A percentile compares a stretch with the other conserved stretches of the same genome.
These are phyloP conservation scores for Trichechus manatus DNA, from an alignment of 2,113 vertebrate species.

Conservation along the genomic window DNA sequence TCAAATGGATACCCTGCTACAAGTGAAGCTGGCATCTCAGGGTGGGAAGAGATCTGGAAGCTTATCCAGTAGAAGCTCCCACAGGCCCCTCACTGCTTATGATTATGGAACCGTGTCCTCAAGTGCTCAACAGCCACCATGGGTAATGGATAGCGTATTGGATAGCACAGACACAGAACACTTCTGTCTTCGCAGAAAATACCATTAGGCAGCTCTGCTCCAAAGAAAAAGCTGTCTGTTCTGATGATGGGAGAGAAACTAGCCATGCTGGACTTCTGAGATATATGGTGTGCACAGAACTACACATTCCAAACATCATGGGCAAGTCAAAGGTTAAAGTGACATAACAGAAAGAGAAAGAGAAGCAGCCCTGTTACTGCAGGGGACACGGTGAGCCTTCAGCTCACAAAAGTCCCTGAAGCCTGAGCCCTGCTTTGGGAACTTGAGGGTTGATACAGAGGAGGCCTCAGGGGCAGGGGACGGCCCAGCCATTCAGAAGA, in stretches of 20 bases:
- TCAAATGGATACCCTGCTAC: background rate
- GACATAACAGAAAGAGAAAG: background rate
- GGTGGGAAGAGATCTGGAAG: background rate
- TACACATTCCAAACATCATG: background rate
- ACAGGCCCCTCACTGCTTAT: background rate
- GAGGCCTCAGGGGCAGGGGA: background rate
- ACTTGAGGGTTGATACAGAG: background rate
- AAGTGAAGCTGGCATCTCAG: background rate
- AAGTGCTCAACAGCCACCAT: background rate
- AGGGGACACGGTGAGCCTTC: background rate
- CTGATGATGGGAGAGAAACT: background rate
- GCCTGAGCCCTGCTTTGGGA: background rate
- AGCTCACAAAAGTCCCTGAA: background rate
- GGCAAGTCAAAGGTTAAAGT: background rate
- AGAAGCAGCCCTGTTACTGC: background rate
- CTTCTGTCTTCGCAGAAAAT: background rate
- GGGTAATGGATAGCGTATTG: background rate
- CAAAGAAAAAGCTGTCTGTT: conserved; percentile 15
- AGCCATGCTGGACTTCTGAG: background rate
- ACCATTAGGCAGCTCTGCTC: background rate
- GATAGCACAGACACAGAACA: background rate
- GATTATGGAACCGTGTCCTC: background rate
- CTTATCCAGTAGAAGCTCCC: background rate
- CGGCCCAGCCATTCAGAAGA: background rate
- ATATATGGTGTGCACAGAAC: background rate